Conservation (phyloP, 2,113 vertebrate species). For the Ancistrus triradiatus region DNA sequence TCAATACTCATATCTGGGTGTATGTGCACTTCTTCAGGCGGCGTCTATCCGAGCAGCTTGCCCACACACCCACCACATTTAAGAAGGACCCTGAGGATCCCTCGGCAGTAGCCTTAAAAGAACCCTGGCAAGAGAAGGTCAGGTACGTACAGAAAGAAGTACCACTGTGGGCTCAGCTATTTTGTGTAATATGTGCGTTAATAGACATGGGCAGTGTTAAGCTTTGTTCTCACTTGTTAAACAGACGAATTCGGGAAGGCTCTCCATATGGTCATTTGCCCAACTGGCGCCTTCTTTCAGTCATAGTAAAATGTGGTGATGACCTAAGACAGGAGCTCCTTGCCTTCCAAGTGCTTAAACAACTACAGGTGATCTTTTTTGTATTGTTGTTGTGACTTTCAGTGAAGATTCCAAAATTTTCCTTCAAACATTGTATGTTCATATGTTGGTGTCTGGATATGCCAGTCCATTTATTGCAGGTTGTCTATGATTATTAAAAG, state of each 20-base stretch:
- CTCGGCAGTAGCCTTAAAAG: constrained; percentile 92
- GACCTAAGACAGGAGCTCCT: constrained; percentile 92
- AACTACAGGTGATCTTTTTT: constrained; percentile 77
- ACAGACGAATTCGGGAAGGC: constrained; percentile 85
- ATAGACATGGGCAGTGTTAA: neutral
- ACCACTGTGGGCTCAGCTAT: neutral
- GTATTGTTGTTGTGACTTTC: no score
- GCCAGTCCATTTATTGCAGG: no score
- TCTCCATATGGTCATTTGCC: constrained; percentile 93
- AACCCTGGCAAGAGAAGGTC: constrained; percentile 97
- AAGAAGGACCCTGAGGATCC: constrained; percentile 89
- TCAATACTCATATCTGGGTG: neutral
- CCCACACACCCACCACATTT: constrained; percentile 88
- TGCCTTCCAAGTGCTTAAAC: constrained; percentile 89
- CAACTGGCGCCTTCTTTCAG: constrained; percentile 87
- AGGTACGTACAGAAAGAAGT: constrained; percentile 65
- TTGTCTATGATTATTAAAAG: no score
- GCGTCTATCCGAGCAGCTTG: constrained; percentile 90
- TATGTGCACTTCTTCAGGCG: constrained; percentile 63
- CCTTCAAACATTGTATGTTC: no score
- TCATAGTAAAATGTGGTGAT: constrained; percentile 95
- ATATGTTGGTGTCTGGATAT: no score
- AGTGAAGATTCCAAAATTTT: no score
- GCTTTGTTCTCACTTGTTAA: neutral
- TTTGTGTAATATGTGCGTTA: neutral